phyloP scores from a whole-genome alignment of 1,140 invertebrate genomes.

The Aphelenchoides avenae region DNA sequence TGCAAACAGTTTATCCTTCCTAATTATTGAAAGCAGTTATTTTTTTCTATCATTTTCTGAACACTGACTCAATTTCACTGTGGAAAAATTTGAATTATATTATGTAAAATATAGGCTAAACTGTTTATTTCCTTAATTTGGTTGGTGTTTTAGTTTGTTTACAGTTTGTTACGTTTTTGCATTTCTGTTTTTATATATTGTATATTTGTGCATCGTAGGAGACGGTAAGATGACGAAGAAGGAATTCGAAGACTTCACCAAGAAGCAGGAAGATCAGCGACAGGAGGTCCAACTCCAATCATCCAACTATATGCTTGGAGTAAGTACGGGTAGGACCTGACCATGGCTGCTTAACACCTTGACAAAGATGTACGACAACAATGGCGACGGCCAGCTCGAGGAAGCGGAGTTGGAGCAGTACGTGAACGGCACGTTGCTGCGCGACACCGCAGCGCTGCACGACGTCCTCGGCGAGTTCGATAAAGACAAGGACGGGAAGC shows the following conservation, averaged over 20 bases:
- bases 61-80: no score
- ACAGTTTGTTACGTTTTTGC: not conserved
- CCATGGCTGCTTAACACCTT: not conserved
- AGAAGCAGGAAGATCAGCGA: slow-evolving; percentile 24
- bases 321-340: no score
- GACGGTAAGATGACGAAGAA: slow-evolving; percentile 31
- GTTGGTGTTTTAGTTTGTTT: no score
- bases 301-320: slow-evolving; percentile 32
- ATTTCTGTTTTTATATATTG: not conserved
- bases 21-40: no score
- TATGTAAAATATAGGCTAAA: no score
- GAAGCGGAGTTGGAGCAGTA: slow-evolving; percentile 21
- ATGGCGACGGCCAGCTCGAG: slow-evolving; percentile 24
- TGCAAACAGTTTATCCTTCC: not conserved
- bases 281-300: slow-evolving; percentile 16
- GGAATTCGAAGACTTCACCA: slow-evolving; percentile 28
- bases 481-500: slow-evolving; percentile 15
- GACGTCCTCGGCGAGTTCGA: slow-evolving; percentile 28
- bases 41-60: no score
- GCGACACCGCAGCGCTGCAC: slow-evolving; percentile 2
- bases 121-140: no score
- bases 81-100: no score
- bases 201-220: slow-evolving; percentile 12
- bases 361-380: slow-evolving; percentile 25
- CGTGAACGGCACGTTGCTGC: slow-evolving; percentile 26